A percentile compares a stretch with the other conserved stretches of the same genome.
phyloP scores from a whole-genome alignment of 2,888 invertebrate species.

The Tetrapedia diversipes region DNA sequence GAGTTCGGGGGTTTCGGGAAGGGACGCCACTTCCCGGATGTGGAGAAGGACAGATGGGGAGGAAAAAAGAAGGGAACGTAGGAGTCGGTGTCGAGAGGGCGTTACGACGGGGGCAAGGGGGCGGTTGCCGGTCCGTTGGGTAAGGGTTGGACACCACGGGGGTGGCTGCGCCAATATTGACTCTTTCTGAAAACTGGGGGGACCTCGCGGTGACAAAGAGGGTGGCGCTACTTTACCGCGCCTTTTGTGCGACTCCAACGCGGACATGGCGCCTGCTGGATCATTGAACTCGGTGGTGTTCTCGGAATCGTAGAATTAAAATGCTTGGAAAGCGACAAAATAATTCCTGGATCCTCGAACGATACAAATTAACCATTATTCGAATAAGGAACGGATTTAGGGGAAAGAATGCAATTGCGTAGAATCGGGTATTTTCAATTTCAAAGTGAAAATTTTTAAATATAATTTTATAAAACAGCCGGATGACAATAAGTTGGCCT shows the following conservation, averaged over 20 bases:
- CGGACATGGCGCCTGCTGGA: constrained; percentile 57
- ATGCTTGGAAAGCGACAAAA: too few species aligned
- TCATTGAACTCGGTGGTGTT: constrained; percentile 9
- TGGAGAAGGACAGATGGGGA: constrained; percentile 63
- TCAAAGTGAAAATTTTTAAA: too few species aligned
- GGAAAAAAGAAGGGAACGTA: constrained; percentile 37
- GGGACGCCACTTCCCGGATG: constrained; percentile 64
- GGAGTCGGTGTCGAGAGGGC: constrained; percentile 66
- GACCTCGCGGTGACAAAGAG: constrained; percentile 68
- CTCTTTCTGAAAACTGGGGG: constrained; percentile 76
- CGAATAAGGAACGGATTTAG: too few species aligned
- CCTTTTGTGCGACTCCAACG: constrained; percentile 56
- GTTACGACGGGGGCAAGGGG: constrained; percentile 59
- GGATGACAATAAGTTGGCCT: too few species aligned
- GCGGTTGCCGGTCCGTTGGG: constrained; percentile 45
- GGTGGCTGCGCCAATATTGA: constrained; percentile 82
- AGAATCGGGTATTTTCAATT: too few species aligned
- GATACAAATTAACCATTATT: too few species aligned
- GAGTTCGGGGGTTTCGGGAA: constrained; percentile 39
- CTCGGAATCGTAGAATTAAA: too few species aligned
- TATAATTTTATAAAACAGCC: too few species aligned
- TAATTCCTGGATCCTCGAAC: too few species aligned
- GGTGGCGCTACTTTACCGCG: constrained; percentile 73
- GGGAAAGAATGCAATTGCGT: too few species aligned
- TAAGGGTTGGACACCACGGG: constrained; percentile 71